Evolutionary conservation across 2,888 invertebrate genomes (phyloP), one percentile per base, ranked within the genome.

Genomic region (Troides helena): DNA sequence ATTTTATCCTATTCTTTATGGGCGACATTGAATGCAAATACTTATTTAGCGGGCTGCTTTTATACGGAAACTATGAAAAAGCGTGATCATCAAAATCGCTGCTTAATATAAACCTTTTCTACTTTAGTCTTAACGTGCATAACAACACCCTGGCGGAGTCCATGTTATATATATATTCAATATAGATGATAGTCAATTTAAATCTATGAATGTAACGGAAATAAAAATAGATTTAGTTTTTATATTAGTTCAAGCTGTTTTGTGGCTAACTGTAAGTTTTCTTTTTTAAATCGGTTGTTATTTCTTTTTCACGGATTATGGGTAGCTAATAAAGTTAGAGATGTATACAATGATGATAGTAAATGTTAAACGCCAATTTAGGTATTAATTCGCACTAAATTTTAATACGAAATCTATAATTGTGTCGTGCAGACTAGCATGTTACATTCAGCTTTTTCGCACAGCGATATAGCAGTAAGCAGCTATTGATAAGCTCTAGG

Each of bases 131-230:
- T 78, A 82, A 83, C 12, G 57, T 57, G 23, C 12, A 23, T n/a
- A 57, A 30, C 84, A 78, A 80, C 84, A 84, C 84, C 21, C 21
- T 84, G 82, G 82, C 85, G 81, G 78, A 85, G 87, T 88, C 87
- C 86, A 87, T 83, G 78, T 46, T 46, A 30, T 30, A 30, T 3
- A 30, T 79, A 78, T 68, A 63, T 76, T 75, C 71, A 82, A 78
- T 76, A 83, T 81, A 84, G 85, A 84, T 83, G 79, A 85, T 89
- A 90, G 89, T 89, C 87, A 86, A 87, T 87, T 88, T 87, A 87
- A 25, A 57, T 83, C 76, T 80, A 79, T 77, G 76, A 77, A 71
- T 79, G 79, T 74, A 78, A 75, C 81, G 81, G 83, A 46, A 80
- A 78, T 80, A 84, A 85, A 30, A 85, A 83, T 87, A 88, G 39